phyloP scores from a whole-genome alignment of 2,888 invertebrate genomes.

The Octonoba sinensis region DNA sequence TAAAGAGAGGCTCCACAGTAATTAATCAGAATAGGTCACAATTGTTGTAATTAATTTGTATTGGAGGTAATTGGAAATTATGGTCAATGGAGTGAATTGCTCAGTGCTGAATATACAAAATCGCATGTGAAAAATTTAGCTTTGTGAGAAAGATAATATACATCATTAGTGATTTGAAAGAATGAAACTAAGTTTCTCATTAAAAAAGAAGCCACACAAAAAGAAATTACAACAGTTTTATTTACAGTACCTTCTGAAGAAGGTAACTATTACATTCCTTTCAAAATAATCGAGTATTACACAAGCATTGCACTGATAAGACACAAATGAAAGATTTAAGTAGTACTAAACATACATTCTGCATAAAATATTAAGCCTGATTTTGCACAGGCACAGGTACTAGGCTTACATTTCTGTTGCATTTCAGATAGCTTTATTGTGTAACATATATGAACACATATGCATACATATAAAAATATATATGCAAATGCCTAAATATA shows the following conservation, averaged over 20 bases:
- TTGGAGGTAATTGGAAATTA: no score
- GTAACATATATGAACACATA: no score
- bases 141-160: no score
- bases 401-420: background rate
- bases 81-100: no score
- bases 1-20: no score
- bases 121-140: no score
- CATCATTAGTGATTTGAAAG: background rate
- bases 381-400: constrained; percentile 3
- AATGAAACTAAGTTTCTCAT: background rate
- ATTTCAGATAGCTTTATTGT: no score
- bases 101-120: no score
- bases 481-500: no score
- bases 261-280: constrained; percentile 53
- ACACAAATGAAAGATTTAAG: constrained; percentile 51
- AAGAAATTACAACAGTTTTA: constrained; percentile 62
- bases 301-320: constrained; percentile 60
- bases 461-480: no score
- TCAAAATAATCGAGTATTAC: constrained; percentile 57
- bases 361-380: constrained; percentile 18
- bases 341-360: constrained; percentile 40
- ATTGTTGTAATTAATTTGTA: no score
- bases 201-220: background rate
- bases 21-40: no score
- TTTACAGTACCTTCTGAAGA: constrained; percentile 44